Conservation (phyloP, 2,888 invertebrate species). For the Catonia carolina region DNA sequence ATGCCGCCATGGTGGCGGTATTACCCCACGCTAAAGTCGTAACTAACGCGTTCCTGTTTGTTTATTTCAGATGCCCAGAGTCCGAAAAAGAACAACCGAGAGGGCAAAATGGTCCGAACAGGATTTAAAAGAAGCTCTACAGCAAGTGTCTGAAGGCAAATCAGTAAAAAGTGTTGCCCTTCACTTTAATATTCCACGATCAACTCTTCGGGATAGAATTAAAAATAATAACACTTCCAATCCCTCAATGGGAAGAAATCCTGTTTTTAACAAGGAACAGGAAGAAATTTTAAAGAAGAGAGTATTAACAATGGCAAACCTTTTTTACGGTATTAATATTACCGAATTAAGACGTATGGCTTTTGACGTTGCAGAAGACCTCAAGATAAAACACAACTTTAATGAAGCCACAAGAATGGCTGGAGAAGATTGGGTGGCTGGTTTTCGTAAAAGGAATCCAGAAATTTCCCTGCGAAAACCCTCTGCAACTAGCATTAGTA, state of each 20-base stretch:
- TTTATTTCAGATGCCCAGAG: no score
- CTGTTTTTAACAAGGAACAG: constrained; percentile 4
- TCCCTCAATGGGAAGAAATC: not conserved
- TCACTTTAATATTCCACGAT: constrained; percentile 5
- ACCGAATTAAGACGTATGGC: no score
- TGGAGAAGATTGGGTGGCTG: constrained; percentile 4
- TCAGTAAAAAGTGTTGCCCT: no score
- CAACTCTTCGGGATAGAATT: constrained; percentile 3
- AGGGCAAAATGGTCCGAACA: constrained; percentile 14
- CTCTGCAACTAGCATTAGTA: constrained; percentile 6
- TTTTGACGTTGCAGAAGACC: no score
- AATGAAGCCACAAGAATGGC: constrained; percentile 3
- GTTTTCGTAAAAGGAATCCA: constrained; percentile 1
- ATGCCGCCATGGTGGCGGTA: no score
- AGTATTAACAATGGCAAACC: not conserved
- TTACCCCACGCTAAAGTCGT: no score
- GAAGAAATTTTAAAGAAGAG: constrained; percentile 2
- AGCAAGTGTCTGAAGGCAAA: constrained; percentile 7
- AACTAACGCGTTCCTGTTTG: no score
- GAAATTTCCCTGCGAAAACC: constrained; percentile 2
- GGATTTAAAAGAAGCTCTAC: not conserved
- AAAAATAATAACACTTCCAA: not conserved
- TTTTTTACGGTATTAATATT: no score
- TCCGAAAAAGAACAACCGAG: constrained; percentile 11
- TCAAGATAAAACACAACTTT: no score